Base-by-base conservation (phyloP, 1,140 invertebrate genomes). In the Lasioglossum albipes region DNA sequence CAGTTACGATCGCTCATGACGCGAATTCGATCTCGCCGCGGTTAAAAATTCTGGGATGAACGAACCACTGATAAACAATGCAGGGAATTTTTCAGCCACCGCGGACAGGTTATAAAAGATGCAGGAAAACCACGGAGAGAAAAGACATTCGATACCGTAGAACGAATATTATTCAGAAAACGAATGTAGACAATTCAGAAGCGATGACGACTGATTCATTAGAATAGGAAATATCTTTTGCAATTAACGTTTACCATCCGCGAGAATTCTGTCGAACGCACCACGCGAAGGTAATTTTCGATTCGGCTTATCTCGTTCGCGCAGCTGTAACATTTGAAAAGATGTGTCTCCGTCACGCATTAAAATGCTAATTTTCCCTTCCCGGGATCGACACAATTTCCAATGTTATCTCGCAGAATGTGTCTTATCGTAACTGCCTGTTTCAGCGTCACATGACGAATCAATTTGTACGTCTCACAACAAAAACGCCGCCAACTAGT, bases 361-460 rank as follows among this genome's bases (percentile, higher is more conserved):
- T 62, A 78, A 64, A 72, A 78, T 78, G 59, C 20, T 72, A 78
- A 78, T 78, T 72, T 72, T 18, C 42, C 13, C 4, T 20, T 61
- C 18, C 9, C 13, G 36, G 13, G n/a, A 65, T 74, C 36, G 22
- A 62, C 62, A 20, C 57, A 13, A 9, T 22, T 36, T 9, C 31
- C 62, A 20, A 7, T 5, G 16, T 7, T 41, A 18, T 41, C 54
- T 7, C 52, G 52, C 52, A 5, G 18, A n/a, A n/a, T 57, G 6
- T n/a, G 20, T 20, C 20, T 57, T 57, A 54, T 54, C 52, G 2
- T 5, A 4, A 54, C 18, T 1, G 13, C 2, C 13, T 16, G 5
- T 18, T 54, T 18, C 2, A 12, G 13, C 12, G 52, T 9, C 13
- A 18, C 2, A 18, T 18, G 12, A 54, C 6, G 16, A 54, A 54